These are phyloP conservation scores for Yponomeuta evonymella DNA, from an alignment of 2,888 invertebrate genomes.

Conservation along the genomic window DNA sequence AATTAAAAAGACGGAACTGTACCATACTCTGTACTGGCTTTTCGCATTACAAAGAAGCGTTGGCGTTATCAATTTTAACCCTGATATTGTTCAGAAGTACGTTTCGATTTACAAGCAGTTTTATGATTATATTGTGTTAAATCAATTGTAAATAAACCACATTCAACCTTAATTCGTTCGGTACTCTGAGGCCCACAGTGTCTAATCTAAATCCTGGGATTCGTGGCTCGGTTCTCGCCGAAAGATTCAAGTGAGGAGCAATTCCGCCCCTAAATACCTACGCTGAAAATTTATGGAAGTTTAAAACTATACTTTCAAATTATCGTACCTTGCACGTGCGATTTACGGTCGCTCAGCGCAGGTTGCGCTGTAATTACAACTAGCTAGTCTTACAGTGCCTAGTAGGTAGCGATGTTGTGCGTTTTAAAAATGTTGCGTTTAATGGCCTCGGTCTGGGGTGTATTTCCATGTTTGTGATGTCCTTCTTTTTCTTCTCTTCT, in stretches of 20 bases:
- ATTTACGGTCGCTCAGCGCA: conserved; percentile 19
- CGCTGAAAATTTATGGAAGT: conserved; percentile 23
- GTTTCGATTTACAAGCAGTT: no score
- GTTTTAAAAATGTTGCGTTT: no score
- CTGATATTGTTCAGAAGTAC: no score
- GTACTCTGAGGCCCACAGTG: not conserved
- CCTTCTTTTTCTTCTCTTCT: no score
- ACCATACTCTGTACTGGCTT: no score
- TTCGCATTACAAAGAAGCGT: no score
- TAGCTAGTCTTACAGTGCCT: not conserved
- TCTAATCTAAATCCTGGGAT: not conserved
- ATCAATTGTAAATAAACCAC: no score
- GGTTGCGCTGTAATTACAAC: conserved; percentile 12
- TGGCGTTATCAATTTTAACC: no score
- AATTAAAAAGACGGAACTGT: no score
- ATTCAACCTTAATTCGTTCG: not conserved
- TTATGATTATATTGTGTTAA: no score
- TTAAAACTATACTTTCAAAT: conserved; percentile 27
- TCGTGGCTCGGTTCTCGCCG: not conserved
- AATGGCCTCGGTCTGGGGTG: no score
- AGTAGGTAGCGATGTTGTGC: not conserved
- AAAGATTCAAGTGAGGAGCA: conserved; percentile 15
- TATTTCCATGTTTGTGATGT: no score
- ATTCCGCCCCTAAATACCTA: conserved; percentile 21
- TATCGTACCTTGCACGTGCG: conserved; percentile 21